Evolutionary conservation across 2,113 vertebrate species (phyloP).

Genomic region (Lanius ludovicianus): DNA sequence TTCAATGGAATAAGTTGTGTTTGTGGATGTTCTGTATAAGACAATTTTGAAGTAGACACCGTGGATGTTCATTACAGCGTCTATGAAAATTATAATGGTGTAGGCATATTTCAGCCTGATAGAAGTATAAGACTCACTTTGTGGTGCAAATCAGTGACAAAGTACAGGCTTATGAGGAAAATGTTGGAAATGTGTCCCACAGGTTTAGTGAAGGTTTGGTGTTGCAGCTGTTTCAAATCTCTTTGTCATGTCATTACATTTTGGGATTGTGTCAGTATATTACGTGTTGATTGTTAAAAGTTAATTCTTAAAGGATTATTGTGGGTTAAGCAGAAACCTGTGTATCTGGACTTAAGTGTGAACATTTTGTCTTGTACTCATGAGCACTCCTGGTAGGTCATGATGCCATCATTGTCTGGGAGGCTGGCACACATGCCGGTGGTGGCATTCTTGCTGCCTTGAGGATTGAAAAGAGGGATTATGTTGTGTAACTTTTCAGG

Average conservation of each 20-base stretch:
- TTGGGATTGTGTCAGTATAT: neutral
- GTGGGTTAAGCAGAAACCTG: neutral
- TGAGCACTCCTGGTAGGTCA: neutral
- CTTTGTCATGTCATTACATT: neutral
- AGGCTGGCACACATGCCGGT: neutral
- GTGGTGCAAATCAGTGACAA: neutral
- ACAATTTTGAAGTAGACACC: neutral
- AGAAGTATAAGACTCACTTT: neutral
- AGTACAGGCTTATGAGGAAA: neutral
- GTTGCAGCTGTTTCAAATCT: neutral
- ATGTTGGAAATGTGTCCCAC: neutral
- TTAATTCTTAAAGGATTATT: neutral
- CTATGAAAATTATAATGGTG: neutral
- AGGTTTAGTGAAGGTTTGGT: rapidly evolving
- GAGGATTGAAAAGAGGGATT: neutral
- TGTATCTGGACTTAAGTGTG: neutral
- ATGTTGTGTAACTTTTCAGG: neutral
- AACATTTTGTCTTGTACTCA: neutral
- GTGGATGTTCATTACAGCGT: neutral
- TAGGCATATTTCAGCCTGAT: neutral
- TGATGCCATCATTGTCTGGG: rapidly evolving
- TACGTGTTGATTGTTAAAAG: neutral
- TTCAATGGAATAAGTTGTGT: neutral
- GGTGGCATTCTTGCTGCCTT: neutral
- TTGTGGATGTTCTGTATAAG: neutral